These are phyloP conservation scores for Nothobranchius furzeri DNA, from an alignment of 2,113 vertebrate species.

Conservation along the genomic window DNA sequence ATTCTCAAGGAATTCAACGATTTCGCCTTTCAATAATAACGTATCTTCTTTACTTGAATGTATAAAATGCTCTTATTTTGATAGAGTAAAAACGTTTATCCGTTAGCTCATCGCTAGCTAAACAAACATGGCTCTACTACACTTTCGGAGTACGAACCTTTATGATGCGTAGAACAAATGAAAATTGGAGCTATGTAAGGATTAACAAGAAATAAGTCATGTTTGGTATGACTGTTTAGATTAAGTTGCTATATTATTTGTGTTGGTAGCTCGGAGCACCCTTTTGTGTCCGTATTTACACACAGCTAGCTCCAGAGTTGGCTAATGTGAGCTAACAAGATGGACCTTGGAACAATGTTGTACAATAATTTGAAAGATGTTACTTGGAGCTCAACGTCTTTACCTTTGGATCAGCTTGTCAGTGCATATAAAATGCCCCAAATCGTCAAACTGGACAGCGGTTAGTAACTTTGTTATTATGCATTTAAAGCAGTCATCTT, in stretches of 20 bases:
- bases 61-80: slow-evolving; percentile 44
- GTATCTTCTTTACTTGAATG: background rate
- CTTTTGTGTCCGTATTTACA: slow-evolving; percentile 58
- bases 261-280: slow-evolving; percentile 14
- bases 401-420: slow-evolving; percentile 91
- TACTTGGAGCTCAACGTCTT: slow-evolving; percentile 90
- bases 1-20: background rate
- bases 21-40: background rate
- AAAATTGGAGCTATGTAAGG: slow-evolving; percentile 14
- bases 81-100: slow-evolving; percentile 27
- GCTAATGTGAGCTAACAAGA: slow-evolving; percentile 71
- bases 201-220: slow-evolving; percentile 4
- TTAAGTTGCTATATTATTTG: background rate
- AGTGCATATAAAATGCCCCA: slow-evolving; percentile 91
- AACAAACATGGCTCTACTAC: slow-evolving; percentile 74
- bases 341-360: slow-evolving; percentile 82
- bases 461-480: slow-evolving; percentile 72
- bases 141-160: slow-evolving; percentile 22
- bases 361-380: slow-evolving; percentile 91
- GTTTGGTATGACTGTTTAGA: background rate
- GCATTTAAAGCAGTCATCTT: slow-evolving; percentile 2
- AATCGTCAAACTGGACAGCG: slow-evolving; percentile 87
- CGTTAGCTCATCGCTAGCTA: slow-evolving; percentile 45
- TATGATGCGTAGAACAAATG: slow-evolving; percentile 30
- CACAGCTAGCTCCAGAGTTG: slow-evolving; percentile 31